A percentile compares a stretch with the other conserved stretches of the same genome.
Conservation (phyloP, 2,888 invertebrate genomes). For the Agrochola lychnidis region DNA sequence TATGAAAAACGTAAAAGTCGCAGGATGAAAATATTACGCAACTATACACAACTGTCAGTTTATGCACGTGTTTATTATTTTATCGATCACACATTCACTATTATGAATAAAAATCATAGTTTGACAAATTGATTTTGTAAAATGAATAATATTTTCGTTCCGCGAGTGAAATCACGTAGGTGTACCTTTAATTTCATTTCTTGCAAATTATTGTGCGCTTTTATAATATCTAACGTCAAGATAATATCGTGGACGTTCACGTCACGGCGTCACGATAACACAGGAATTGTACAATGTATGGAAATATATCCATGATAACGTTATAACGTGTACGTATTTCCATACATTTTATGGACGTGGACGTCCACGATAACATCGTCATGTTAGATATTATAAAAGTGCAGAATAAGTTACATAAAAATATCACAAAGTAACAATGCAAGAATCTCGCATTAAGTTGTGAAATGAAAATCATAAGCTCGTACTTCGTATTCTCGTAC, state of each 20-base stretch:
- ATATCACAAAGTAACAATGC: background rate
- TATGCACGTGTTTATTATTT: background rate
- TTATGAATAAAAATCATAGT: background rate
- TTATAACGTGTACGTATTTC: no score
- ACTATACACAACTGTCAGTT: background rate
- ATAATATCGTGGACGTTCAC: no score
- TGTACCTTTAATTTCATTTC: background rate
- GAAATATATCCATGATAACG: no score
- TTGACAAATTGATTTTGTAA: background rate
- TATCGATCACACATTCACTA: background rate
- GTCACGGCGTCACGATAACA: no score
- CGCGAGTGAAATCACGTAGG: background rate
- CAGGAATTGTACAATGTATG: no score
- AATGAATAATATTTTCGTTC: background rate
- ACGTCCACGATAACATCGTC: no score
- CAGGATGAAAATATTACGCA: background rate
- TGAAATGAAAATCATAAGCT: constrained; percentile 22
- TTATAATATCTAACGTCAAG: no score
- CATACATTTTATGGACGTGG: no score
- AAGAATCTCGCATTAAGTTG: background rate
- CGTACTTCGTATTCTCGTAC: constrained; percentile 16
- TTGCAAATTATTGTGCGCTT: background rate
- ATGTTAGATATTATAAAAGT: no score
- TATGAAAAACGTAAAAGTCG: background rate
- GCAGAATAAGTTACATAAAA: background rate